phyloP scores from a whole-genome alignment of 1,140 invertebrate species.

The Hormaphis cornu region DNA sequence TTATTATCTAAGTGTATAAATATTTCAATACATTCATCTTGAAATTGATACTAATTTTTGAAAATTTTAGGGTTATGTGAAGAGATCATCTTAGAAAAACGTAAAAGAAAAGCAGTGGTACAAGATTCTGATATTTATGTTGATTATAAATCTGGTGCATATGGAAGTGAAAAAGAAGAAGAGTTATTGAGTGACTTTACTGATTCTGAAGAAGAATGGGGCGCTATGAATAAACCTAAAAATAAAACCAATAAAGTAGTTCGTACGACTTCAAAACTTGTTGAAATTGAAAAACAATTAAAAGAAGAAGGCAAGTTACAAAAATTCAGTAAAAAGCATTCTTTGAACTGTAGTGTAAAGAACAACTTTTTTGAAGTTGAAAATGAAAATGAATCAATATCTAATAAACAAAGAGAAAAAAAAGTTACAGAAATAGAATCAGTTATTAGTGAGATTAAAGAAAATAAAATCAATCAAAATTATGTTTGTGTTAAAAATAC shows the following conservation, averaged over 20 bases:
- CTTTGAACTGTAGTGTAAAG: neutral
- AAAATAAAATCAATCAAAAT: no score
- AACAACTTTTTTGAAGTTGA: neutral
- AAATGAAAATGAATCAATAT: neutral
- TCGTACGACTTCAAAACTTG: neutral
- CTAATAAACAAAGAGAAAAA: no score
- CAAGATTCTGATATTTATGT: neutral
- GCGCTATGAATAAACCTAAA: neutral
- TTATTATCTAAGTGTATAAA: no score
- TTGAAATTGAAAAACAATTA: neutral
- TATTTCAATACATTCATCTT: no score
- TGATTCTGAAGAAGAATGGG: constrained; percentile 25
- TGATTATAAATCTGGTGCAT: neutral
- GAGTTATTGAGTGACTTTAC: neutral
- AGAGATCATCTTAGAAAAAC: neutral
- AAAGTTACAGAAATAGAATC: no score
- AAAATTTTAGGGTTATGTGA: neutral
- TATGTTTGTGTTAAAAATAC: no score
- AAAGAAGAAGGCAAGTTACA: neutral
- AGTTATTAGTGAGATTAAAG: no score
- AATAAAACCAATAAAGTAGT: neutral
- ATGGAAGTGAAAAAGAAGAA: neutral
- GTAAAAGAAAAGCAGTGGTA: neutral
- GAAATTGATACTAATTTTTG: neutral
- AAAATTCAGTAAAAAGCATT: neutral